Evolutionary conservation across 2,888 invertebrate species (phyloP).

Genomic region (Listrodromus nycthemerus): DNA sequence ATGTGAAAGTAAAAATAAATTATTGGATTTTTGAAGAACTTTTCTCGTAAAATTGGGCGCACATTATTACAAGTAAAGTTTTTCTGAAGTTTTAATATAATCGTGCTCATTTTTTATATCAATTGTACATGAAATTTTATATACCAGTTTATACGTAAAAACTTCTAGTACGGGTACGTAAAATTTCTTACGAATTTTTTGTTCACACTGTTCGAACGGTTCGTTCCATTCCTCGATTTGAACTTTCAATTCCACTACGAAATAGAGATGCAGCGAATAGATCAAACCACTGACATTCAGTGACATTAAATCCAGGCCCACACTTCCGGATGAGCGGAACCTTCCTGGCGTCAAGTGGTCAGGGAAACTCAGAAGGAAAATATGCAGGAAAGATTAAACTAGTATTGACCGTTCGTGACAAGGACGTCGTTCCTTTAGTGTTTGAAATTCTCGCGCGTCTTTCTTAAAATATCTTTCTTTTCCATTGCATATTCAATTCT

Average conservation of each 20-base stretch:
- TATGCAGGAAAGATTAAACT: constrained; percentile 54
- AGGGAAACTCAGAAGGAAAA: background rate
- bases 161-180: background rate
- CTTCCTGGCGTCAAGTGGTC: background rate
- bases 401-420: too few species aligned
- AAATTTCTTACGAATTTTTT: background rate
- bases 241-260: background rate
- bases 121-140: too few species aligned
- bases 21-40: too few species aligned
- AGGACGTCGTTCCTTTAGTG: too few species aligned
- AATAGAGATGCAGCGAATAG: constrained; percentile 55
- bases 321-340: constrained; percentile 34
- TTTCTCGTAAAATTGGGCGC: too few species aligned
- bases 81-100: constrained; percentile 5
- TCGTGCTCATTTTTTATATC: too few species aligned
- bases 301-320: background rate
- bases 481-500: background rate
- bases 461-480: background rate
- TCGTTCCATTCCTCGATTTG: background rate
- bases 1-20: too few species aligned
- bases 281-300: constrained; percentile 60
- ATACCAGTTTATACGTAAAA: background rate
- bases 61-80: too few species aligned
- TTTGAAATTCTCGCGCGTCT: background rate
- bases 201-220: background rate